Evolutionary conservation across 2,797 vertebrate species (phyloP), one percentile per base, ranked within the genome.

Genomic region (Spatula versicolor): DNA sequence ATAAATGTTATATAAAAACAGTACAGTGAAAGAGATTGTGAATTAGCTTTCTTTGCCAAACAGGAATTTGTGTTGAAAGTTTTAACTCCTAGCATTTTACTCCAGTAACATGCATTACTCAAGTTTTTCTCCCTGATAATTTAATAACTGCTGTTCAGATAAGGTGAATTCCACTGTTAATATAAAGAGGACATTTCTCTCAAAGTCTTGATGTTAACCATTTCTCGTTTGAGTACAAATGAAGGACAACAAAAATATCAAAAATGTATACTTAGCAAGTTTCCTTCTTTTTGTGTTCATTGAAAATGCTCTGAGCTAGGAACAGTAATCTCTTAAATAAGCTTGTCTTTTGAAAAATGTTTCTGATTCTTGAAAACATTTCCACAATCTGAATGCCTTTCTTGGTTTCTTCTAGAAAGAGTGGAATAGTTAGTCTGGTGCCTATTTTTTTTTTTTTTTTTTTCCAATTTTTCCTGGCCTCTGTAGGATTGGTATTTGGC

Each of bases 151-250:
- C n/a, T 91, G 9, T 92, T 94, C 26, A 60, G 73, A 72, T 55
- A 59, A 93, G 71, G 5, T 66, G 54, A 92, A 74, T 92, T 92
- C 33, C 68, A 66, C n/a, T 77, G 22, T 69, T 90, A 87, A 41
- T 26, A 55, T n/a, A 86, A 94, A 19, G 83, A 92, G 74, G 55
- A 25, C 13, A 55, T 33, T 94, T 83, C 31, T 83, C 64, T 76
- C 48, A 93, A 94, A 96, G 91, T 94, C 92, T 88, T 95, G 74
- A 33, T 90, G 58, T 76, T 69, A 37, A 56, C 13, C 16, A 33
- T 56, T 39, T 35, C 7, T 7, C 19, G 64, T 10, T 68, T 30
- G 79, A 74, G 21, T 69, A 63, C 15, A 92, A 94, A 75, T 13
- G 37, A 68, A 77, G 10, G 35, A 59, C 91, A 46, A 73, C 18